phyloP scores from a whole-genome alignment of 2,113 vertebrate genomes.

The Hiodon alosoides region DNA sequence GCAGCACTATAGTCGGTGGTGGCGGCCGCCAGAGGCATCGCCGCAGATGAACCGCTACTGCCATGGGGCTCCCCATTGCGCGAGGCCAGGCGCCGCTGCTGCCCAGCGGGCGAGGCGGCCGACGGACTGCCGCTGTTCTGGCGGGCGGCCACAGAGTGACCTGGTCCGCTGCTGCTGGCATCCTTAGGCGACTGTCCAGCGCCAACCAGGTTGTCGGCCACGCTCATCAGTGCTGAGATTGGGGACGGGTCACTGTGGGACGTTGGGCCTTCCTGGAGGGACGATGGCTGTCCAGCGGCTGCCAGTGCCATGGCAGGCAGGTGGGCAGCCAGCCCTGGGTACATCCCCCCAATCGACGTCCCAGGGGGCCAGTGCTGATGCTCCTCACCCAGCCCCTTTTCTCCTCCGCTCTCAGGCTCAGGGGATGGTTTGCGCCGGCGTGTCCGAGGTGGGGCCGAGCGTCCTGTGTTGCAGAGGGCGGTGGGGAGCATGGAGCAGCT shows the following conservation, averaged over 20 bases:
- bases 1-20: conserved; percentile 21
- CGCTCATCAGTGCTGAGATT: conserved; percentile 74
- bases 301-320: conserved; percentile 31
- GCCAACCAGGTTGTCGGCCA: conserved; percentile 65
- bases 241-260: conserved; percentile 65
- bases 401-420: conserved; percentile 67
- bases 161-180: conserved; percentile 44
- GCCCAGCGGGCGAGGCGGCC: conserved; percentile 63
- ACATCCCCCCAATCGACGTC: conserved; percentile 37
- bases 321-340: conserved; percentile 52
- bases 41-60: conserved; percentile 43
- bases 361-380: conserved; percentile 65
- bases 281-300: conserved; percentile 23
- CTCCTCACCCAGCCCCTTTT: conserved; percentile 61
- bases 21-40: conserved; percentile 44
- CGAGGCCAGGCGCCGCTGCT: conserved; percentile 62
- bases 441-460: conserved; percentile 43
- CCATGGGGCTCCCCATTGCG: conserved; percentile 66
- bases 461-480: conserved; percentile 40
- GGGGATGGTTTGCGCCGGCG: conserved; percentile 66
- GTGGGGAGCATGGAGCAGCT: conserved; percentile 54
- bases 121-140: conserved; percentile 70
- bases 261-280: conserved; percentile 49
- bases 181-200: conserved; percentile 71
- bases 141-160: conserved; percentile 52